These are phyloP conservation scores for Discoglossus pictus DNA, from an alignment of 2,797 vertebrate species.

Conservation along the genomic window DNA sequence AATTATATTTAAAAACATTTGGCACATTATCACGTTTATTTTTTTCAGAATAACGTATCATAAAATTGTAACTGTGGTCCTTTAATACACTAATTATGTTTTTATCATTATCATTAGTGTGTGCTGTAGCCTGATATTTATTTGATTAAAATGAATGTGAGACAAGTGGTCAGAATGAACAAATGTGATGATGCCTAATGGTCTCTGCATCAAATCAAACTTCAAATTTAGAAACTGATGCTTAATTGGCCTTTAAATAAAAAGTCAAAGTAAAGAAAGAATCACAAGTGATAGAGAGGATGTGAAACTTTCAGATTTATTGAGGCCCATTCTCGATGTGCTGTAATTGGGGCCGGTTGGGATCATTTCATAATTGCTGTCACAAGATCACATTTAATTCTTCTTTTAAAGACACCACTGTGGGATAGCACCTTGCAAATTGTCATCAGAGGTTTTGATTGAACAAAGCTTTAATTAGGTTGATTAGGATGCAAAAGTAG, in stretches of 20 bases:
- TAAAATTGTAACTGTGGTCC: too few species aligned
- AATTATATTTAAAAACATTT: too few species aligned
- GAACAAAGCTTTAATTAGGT: slow-evolving; percentile 99
- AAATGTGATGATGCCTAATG: background rate
- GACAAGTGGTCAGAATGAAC: background rate
- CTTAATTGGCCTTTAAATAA: slow-evolving; percentile 59
- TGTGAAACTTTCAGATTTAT: slow-evolving; percentile 67
- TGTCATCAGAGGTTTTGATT: slow-evolving; percentile 97
- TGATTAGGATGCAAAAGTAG: slow-evolving; percentile 89
- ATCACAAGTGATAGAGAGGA: slow-evolving; percentile 59
- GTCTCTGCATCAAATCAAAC: slow-evolving; percentile 6
- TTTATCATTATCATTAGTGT: too few species aligned
- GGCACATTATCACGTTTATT: too few species aligned
- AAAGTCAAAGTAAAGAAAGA: slow-evolving; percentile 61
- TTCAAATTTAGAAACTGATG: slow-evolving; percentile 52
- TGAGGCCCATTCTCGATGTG: slow-evolving; percentile 84
- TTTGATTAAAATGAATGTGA: too few species aligned
- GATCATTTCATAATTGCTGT: slow-evolving; percentile 99
- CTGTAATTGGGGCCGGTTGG: slow-evolving; percentile 97
- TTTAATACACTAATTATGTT: too few species aligned
- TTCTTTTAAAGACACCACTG: slow-evolving; percentile 93
- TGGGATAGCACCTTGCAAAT: slow-evolving; percentile 97
- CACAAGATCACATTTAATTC: slow-evolving; percentile 99
- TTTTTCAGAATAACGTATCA: too few species aligned
- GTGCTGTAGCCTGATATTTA: too few species aligned